Conservation (phyloP, 2,797 vertebrate species). For the Coregonus suidteri region DNA sequence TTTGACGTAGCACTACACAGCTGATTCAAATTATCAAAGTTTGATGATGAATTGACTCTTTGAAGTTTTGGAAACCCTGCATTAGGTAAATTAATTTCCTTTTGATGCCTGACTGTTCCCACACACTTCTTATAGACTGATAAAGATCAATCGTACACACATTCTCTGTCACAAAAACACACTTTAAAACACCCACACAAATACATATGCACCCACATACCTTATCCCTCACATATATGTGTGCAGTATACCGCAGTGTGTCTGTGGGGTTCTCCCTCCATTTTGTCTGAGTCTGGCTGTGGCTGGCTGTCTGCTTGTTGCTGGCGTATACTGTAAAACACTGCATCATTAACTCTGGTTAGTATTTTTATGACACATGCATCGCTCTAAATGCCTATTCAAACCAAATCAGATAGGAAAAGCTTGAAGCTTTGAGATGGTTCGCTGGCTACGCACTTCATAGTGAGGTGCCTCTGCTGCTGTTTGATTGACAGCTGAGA, state of each 20-base stretch:
- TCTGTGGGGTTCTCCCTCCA: neutral
- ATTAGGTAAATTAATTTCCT: neutral
- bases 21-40: too few relatives aligned
- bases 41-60: too few relatives aligned
- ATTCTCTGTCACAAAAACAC: neutral
- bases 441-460: neutral
- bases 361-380: neutral
- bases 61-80: too few relatives aligned
- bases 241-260: neutral
- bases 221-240: neutral
- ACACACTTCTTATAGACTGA: neutral
- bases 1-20: too few relatives aligned
- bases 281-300: neutral
- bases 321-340: neutral
- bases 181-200: conserved; percentile 4
- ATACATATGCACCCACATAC: neutral
- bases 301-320: neutral
- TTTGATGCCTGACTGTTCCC: neutral
- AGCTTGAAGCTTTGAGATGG: neutral
- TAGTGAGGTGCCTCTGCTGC: neutral
- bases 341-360: neutral
- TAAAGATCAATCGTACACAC: neutral
- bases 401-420: neutral
- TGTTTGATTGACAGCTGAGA: conserved; percentile 21
- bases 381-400: neutral